A percentile compares a stretch with the other conserved stretches of the same genome.
Evolutionary conservation across 2,797 vertebrate species (phyloP).

Genomic region (Anabacerthia variegaticeps): DNA sequence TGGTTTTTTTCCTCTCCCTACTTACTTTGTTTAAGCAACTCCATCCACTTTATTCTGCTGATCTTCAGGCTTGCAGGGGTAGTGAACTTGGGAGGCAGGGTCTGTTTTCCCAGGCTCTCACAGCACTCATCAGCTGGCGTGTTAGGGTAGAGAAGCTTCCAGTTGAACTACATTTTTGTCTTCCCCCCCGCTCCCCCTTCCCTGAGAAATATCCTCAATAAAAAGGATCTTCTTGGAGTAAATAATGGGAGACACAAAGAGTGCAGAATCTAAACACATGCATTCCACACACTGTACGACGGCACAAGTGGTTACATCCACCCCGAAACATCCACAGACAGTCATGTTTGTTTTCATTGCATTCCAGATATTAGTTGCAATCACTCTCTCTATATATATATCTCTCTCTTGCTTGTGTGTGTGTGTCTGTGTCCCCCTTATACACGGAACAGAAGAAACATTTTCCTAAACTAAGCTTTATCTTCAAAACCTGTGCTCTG

Average conservation of each 20-base stretch:
- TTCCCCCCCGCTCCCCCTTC: fast-evolving
- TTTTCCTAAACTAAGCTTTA: conserved; percentile 2
- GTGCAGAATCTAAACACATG: not conserved
- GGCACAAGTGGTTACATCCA: conserved; percentile 28
- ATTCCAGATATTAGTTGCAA: conserved; percentile 40
- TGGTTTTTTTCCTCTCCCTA: not conserved
- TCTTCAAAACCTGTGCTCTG: not conserved
- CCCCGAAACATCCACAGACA: not conserved
- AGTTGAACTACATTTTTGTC: not conserved
- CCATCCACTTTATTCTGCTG: not conserved
- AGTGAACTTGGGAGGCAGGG: conserved; percentile 1
- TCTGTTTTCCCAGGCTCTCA: not conserved
- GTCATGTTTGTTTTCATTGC: conserved; percentile 43
- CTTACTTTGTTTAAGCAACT: conserved; percentile 46
- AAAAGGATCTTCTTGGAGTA: conserved; percentile 1
- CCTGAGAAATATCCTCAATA: conserved; percentile 8
- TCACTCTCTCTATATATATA: not conserved
- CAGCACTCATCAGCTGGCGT: conserved; percentile 11
- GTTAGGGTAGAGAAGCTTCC: not conserved
- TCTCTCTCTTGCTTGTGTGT: not conserved
- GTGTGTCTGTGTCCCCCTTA: not conserved
- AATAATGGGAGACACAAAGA: not conserved
- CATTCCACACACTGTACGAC: not conserved
- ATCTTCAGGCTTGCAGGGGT: not conserved
- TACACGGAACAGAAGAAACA: not conserved